Base-by-base conservation (phyloP, 1,140 invertebrate species). In the Heliconius hermathena region DNA sequence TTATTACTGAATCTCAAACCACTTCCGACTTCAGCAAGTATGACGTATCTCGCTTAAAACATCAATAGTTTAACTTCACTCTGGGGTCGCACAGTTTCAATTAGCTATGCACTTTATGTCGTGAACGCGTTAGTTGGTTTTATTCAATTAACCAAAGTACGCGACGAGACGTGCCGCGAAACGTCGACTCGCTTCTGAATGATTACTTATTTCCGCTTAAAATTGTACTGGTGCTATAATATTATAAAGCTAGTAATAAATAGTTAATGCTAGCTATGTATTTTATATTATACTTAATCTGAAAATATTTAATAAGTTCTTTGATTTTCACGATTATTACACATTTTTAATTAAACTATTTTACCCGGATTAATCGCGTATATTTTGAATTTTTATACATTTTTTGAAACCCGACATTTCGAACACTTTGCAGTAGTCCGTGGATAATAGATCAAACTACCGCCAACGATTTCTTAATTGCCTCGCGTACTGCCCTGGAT, bases 71-170 rank as follows among this genome's bases (percentile, higher is more conserved):
- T 70, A 36, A 76, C 38, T 71, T 46, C 41, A 5, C 60, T 60
- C 66, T 13, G 75, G 41, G 38, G 41, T 49, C 60, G 60, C 38
- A 38, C 41, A 76, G 66, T 70, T 76, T 49, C n/a, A 76, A 46
- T 76, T 76, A 76, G 41, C 60, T 76, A 76, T 80, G 78, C 70
- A 76, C 49, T 80, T 80, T 75, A 66, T 54, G 74, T 60, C 74
- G 73, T 71, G 78, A 80, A 76, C 57, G 73, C 41, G 3, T 71
- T 76, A 76, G 74, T 80, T 80, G 74, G 73, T 75, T 75, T 79
- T 79, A 79, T 79, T 79, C 33, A 75, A 41, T 75, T 75, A 75
- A 66, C 60, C 76, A 72, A 77, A 77, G 70, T 77, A 73, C 49
- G 72, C 38, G 71, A 72, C 29, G 52, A 72, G 38, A 13, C 76